These are phyloP conservation scores for Drosophila bocqueti DNA, from an alignment of 1,140 invertebrate species.

Conservation along the genomic window DNA sequence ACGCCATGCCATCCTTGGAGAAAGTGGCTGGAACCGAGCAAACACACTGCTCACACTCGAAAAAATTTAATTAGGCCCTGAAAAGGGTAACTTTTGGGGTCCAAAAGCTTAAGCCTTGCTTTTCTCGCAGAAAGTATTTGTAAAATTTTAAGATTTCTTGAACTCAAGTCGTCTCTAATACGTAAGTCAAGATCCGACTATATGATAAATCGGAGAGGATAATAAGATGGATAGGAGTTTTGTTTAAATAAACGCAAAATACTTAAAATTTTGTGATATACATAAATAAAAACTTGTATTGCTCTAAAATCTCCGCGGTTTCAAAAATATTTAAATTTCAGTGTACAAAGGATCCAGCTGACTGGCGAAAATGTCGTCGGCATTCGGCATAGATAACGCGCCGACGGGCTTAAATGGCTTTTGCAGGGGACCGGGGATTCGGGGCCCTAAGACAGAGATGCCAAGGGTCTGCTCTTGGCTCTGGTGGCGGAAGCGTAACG, in stretches of 20 bases:
- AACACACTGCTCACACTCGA: constrained; percentile 14
- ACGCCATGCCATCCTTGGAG: constrained; percentile 21
- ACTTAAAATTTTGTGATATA: no score
- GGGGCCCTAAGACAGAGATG: constrained; percentile 11
- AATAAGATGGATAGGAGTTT: no score
- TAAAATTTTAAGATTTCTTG: not conserved
- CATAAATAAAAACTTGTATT: no score
- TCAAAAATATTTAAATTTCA: not conserved
- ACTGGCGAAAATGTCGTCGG: constrained; percentile 68
- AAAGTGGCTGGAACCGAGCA: constrained; percentile 38
- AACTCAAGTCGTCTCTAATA: no score
- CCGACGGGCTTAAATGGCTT: constrained; percentile 60
- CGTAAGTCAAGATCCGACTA: no score
- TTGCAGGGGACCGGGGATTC: constrained; percentile 14
- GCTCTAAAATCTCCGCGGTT: not conserved
- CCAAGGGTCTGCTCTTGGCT: constrained; percentile 15
- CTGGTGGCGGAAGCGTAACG: constrained; percentile 58
- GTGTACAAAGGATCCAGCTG: constrained; percentile 54
- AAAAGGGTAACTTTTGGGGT: not conserved
- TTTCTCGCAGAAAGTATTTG: not conserved
- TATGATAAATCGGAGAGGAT: no score
- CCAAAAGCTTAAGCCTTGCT: not conserved
- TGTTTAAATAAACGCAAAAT: no score
- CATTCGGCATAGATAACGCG: constrained; percentile 65
- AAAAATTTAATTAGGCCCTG: not conserved